Base-by-base conservation (phyloP, 2,888 invertebrate species). In the Dioctria rufipes region DNA sequence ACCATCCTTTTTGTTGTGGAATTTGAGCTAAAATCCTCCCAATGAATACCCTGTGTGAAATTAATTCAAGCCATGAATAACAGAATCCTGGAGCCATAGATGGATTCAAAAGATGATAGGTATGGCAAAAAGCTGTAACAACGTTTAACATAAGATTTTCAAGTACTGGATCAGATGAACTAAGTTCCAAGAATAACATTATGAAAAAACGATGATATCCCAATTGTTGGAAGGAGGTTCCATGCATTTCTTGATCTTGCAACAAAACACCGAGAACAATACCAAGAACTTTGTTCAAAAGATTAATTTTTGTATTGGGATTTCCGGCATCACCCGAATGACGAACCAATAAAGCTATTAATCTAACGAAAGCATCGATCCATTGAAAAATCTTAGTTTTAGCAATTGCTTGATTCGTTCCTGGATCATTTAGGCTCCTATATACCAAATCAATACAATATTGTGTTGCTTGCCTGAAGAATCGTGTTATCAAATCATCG, bases 161-260 rank as follows among this genome's bases (percentile, higher is more conserved):
- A 75, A 99, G 90, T 9, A 98, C 95, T 0, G 96, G 95, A 87
- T 98, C 98, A 0, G 97, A 96, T 83, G 95, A 94, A 87, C 97
- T 98, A 86, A 99, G 92, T 87, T 99, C 99, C 83, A 98, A 92
- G 90, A 99, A 99, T 65, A 99, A 92, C 93, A 98, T 97, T 83
- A 99, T 95, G 86, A 99, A 94, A 83, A 99, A 95, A 73, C 99
- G 93, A 88, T 99, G 98, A 89, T 99, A 99, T 1, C 99, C 98
- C 86, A 99, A 90, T 89, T 99, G 98, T 87, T 99, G 98, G 90
- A 99, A 99, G 49, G 86, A 85, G 0, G 93, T 92, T 80, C 94
- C 93, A 69, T 96, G 94, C 83, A 95, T 93, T 84, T 99, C 99
- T 85, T 99, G 99, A 88, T 99, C 99, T 89, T 98, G 97, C 79